phyloP scores from a whole-genome alignment of 2,113 vertebrate genomes.

The Rhizomys pruinosus region DNA sequence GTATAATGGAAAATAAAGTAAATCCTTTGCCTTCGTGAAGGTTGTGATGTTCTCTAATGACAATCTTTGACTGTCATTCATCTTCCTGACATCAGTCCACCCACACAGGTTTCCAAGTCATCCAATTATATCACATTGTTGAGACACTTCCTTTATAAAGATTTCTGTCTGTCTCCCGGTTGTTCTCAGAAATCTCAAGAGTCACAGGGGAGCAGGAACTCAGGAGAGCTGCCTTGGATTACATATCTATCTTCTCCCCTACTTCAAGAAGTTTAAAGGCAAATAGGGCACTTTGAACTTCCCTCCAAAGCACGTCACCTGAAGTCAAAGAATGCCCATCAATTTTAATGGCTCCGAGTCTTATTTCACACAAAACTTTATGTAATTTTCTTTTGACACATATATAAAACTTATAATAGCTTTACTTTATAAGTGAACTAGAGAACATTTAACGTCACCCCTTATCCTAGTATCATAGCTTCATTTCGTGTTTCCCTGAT shows the following conservation, averaged over 20 bases:
- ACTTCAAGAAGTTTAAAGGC: neutral
- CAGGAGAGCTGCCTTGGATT: neutral
- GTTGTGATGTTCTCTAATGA: neutral
- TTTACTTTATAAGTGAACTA: constrained; percentile 14
- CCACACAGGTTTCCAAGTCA: neutral
- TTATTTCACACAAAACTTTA: neutral
- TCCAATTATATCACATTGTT: neutral
- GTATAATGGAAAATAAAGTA: neutral
- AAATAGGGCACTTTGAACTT: neutral
- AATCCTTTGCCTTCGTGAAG: neutral
- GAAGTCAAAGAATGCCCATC: neutral
- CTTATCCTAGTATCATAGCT: no score
- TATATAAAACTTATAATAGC: neutral
- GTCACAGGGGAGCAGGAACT: neutral
- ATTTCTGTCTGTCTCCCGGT: neutral
- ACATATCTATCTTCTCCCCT: neutral
- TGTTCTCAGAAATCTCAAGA: neutral
- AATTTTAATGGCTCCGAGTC: neutral
- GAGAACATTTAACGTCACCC: neutral
- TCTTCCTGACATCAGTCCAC: neutral
- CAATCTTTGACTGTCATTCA: neutral
- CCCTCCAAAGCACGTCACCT: neutral
- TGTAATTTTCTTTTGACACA: neutral
- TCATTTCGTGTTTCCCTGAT: neutral
- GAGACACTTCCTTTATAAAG: neutral